Conservation (phyloP, 2,888 invertebrate species). For the Ferdinandea cuprea region DNA sequence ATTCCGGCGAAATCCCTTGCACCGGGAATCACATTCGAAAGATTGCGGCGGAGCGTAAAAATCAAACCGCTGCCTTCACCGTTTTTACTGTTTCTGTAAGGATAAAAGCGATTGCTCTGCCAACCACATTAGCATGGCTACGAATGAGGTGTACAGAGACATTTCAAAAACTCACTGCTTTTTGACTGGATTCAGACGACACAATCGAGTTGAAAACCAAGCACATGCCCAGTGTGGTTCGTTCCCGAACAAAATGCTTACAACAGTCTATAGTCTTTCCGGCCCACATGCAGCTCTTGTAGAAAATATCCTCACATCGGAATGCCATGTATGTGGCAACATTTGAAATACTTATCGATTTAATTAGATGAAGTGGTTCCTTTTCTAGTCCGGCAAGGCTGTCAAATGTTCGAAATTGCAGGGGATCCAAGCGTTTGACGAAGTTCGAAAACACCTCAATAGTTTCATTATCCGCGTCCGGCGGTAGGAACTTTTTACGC, state of each 20-base stretch:
- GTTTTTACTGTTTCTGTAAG: slow-evolving; percentile 77
- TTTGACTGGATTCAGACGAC: slow-evolving; percentile 78
- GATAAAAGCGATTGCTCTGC: slow-evolving; percentile 77
- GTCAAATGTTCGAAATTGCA: slow-evolving; percentile 75
- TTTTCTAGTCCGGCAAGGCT: slow-evolving; percentile 69
- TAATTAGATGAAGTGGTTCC: slow-evolving; percentile 60
- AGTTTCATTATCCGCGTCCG: slow-evolving; percentile 68
- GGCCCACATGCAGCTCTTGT: slow-evolving; percentile 82
- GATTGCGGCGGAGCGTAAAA: slow-evolving; percentile 76
- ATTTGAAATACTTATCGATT: slow-evolving; percentile 75
- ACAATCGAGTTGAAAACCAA: slow-evolving; percentile 83
- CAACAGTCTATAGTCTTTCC: slow-evolving; percentile 82
- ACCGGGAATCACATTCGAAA: slow-evolving; percentile 64
- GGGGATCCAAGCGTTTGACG: slow-evolving; percentile 75
- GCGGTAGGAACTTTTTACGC: slow-evolving; percentile 78
- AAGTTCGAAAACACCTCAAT: slow-evolving; percentile 76
- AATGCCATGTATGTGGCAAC: slow-evolving; percentile 78
- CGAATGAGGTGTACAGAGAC: too few species aligned
- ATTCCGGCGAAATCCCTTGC: slow-evolving; percentile 5
- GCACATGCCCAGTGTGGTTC: slow-evolving; percentile 83
- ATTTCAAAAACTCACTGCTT: slow-evolving; percentile 65
- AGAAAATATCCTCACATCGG: slow-evolving; percentile 82
- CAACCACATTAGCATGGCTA: slow-evolving; percentile 26
- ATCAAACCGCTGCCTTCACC: slow-evolving; percentile 80
- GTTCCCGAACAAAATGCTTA: slow-evolving; percentile 82